Conservation (phyloP, 2,797 vertebrate genomes). For the Tarsius wallacei region DNA sequence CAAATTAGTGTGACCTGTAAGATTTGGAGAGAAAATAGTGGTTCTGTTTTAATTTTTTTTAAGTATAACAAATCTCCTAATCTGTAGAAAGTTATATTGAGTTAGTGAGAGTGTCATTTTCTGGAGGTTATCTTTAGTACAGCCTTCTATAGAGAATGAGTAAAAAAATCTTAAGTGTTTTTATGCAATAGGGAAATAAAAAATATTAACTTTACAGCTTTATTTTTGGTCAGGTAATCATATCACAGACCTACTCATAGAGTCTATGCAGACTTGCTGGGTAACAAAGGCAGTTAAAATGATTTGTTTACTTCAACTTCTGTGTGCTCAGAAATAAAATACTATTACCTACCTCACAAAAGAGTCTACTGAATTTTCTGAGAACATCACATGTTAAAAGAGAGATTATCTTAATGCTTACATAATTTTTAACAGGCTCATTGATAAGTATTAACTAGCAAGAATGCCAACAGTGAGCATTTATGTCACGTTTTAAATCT, state of each 20-base stretch:
- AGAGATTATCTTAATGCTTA: constrained; percentile 46
- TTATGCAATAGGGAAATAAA: constrained; percentile 1
- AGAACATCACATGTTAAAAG: not conserved
- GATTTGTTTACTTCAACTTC: constrained; percentile 42
- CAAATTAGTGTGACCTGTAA: not conserved
- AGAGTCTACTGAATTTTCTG: not conserved
- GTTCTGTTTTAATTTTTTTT: constrained; percentile 3
- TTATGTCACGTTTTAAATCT: constrained; percentile 43
- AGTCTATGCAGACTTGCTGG: not conserved
- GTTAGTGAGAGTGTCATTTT: not conserved
- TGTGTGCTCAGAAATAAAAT: not conserved
- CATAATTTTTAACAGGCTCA: not conserved
- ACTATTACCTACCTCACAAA: constrained; percentile 22
- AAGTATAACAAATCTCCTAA: not conserved
- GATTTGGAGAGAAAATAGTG: constrained; percentile 11
- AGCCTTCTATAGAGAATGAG: not conserved
- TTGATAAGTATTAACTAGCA: constrained; percentile 37
- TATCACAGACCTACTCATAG: not conserved
- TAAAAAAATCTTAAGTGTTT: not conserved
- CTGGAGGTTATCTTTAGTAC: not conserved
- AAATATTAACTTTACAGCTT: constrained; percentile 27
- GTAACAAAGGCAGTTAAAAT: not conserved
- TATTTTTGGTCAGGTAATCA: constrained; percentile 29
- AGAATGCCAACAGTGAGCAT: not conserved
- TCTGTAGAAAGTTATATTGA: not conserved